phyloP scores from a whole-genome alignment of 2,888 invertebrate species.

The Callinectes sapidus region DNA sequence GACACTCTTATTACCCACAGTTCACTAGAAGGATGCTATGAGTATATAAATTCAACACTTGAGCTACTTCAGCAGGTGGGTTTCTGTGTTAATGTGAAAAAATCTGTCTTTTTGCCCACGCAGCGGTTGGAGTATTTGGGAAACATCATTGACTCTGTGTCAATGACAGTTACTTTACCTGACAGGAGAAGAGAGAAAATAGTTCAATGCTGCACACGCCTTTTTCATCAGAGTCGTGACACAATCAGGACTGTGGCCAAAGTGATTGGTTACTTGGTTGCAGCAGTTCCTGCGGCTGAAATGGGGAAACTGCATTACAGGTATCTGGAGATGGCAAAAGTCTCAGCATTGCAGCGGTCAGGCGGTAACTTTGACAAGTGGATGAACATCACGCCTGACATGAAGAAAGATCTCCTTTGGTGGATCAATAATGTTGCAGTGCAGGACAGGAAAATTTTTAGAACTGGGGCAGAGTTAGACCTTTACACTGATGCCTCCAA shows the following conservation, averaged over 20 bases:
- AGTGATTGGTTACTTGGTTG: not conserved
- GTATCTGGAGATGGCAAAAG: conserved; percentile 4
- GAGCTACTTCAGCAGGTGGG: not conserved
- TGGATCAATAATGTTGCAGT: conserved; percentile 34
- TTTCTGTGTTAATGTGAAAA: not conserved
- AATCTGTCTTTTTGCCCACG: conserved; percentile 28
- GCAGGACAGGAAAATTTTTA: too few relatives aligned
- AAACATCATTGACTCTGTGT: not conserved
- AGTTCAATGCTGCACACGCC: not conserved
- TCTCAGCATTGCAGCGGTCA: not conserved
- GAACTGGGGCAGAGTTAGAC: too few relatives aligned
- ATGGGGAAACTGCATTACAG: not conserved
- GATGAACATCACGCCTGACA: conserved; percentile 31
- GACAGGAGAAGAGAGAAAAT: not conserved
- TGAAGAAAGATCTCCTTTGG: not conserved
- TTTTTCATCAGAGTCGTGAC: not conserved
- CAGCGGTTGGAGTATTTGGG: conserved; percentile 8
- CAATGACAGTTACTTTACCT: conserved; percentile 27
- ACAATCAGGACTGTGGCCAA: too few relatives aligned
- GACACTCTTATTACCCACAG: too few relatives aligned
- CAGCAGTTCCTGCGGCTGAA: conserved; percentile 36
- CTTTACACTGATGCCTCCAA: too few relatives aligned
- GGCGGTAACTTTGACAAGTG: conserved; percentile 24
- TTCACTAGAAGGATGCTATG: too few relatives aligned
- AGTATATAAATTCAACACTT: too few relatives aligned